Percentiles rank a stretch among this genome's conserved stretches.
phyloP scores from a whole-genome alignment of 1,140 invertebrate genomes.

The Ceratosolen fusciceps region DNA sequence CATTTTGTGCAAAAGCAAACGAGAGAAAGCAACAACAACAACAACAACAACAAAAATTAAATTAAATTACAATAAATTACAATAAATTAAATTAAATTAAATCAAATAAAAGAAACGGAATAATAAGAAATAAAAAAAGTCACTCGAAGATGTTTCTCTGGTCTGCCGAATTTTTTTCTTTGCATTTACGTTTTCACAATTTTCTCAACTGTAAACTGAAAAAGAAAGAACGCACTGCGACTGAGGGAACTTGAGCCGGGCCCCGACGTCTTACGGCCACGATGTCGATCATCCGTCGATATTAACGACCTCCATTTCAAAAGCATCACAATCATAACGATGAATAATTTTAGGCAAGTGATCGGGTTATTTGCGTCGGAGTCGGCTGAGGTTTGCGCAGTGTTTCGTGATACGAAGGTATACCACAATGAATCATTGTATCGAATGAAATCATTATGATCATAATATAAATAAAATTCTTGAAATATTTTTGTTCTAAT shows the following conservation, averaged over 20 bases:
- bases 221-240: constrained; percentile 9
- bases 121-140: no score
- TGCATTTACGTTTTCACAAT: constrained; percentile 49
- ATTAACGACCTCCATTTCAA: constrained; percentile 34
- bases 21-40: no score
- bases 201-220: constrained; percentile 46
- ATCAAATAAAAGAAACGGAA: no score
- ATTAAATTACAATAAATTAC: no score
- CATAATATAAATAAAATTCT: constrained; percentile 72
- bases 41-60: no score
- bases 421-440: constrained; percentile 71
- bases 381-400: constrained; percentile 56
- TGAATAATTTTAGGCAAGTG: constrained; percentile 14
- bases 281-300: constrained; percentile 46
- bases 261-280: constrained; percentile 22
- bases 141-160: constrained; percentile 36
- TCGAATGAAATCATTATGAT: constrained; percentile 70
- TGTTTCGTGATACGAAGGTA: constrained; percentile 65
- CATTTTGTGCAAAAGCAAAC: constrained; percentile 45
- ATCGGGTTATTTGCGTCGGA: constrained; percentile 51
- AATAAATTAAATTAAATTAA: no score
- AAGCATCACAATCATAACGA: constrained; percentile 19
- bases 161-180: constrained; percentile 40
- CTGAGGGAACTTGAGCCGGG: constrained; percentile 38
- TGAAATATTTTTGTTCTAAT: constrained; percentile 57